Conservation (phyloP, 2,888 invertebrate genomes). For the Cataglyphis rosenhaueri region DNA sequence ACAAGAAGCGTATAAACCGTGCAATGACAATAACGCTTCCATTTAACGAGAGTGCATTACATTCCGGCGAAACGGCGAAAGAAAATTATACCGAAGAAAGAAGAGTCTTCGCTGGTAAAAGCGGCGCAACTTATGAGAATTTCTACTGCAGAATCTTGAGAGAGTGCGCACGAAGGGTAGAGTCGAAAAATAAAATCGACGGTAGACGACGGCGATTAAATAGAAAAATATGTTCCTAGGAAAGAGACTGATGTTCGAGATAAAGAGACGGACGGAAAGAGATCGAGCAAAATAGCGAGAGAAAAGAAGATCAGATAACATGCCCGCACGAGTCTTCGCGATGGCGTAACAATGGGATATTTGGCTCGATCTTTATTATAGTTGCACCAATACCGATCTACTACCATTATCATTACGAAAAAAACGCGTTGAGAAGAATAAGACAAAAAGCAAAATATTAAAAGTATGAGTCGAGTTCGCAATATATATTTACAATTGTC, state of each 20-base stretch:
- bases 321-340: neutral
- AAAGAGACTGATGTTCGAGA: slow-evolving; percentile 33
- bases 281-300: neutral
- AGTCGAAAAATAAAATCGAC: slow-evolving; percentile 38
- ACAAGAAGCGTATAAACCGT: slow-evolving; percentile 26
- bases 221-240: slow-evolving; percentile 49
- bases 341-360: slow-evolving; percentile 28
- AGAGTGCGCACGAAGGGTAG: neutral
- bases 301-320: slow-evolving; percentile 36
- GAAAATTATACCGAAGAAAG: slow-evolving; percentile 36
- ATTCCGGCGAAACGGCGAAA: slow-evolving; percentile 16
- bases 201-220: slow-evolving; percentile 39
- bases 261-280: slow-evolving; percentile 16
- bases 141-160: slow-evolving; percentile 10
- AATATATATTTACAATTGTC: neutral
- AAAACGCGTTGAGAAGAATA: neutral
- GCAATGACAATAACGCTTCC: slow-evolving; percentile 31
- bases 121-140: neutral
- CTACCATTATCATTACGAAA: neutral
- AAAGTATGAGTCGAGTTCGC: neutral
- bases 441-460: neutral
- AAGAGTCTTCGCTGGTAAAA: neutral
- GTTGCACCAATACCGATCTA: neutral
- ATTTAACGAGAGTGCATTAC: slow-evolving; percentile 44
- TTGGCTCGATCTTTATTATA: neutral